These are phyloP conservation scores for Gulo gulo DNA, from an alignment of 2,113 vertebrate genomes.

Conservation along the genomic window DNA sequence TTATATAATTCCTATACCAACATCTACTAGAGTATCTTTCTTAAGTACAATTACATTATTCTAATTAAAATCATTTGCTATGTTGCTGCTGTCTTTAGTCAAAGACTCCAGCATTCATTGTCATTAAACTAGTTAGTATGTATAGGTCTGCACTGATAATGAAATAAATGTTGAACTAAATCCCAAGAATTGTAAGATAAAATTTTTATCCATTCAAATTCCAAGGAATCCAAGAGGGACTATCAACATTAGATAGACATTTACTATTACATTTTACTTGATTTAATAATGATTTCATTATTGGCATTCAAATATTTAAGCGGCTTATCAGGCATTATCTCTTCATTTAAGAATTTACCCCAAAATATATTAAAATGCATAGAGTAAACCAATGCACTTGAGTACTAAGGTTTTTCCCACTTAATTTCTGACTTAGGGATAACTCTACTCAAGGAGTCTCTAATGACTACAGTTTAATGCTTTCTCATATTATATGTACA, in stretches of 20 bases:
- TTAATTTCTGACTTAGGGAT: slow-evolving; percentile 64
- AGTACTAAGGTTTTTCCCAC: slow-evolving; percentile 31
- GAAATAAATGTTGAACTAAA: slow-evolving; percentile 50
- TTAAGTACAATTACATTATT: background rate
- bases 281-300: slow-evolving; percentile 56
- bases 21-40: background rate
- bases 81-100: background rate
- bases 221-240: slow-evolving; percentile 29
- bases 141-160: slow-evolving; percentile 29
- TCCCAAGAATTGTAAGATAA: slow-evolving; percentile 42
- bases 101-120: slow-evolving; percentile 1
- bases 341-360: slow-evolving; percentile 58
- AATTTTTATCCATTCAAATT: slow-evolving; percentile 54
- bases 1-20: background rate
- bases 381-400: slow-evolving; percentile 40
- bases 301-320: slow-evolving; percentile 63
- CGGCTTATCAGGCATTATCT: slow-evolving; percentile 65
- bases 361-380: slow-evolving; percentile 57
- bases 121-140: slow-evolving; percentile 59
- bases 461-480: background rate
- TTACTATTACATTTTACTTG: slow-evolving; percentile 58
- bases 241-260: slow-evolving; percentile 4
- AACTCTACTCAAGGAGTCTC: slow-evolving; percentile 1
- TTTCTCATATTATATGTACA: background rate
- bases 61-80: slow-evolving; percentile 51